Evolutionary conservation across 2,888 invertebrate genomes (phyloP).

Genomic region (Tanypteryx hageni): DNA sequence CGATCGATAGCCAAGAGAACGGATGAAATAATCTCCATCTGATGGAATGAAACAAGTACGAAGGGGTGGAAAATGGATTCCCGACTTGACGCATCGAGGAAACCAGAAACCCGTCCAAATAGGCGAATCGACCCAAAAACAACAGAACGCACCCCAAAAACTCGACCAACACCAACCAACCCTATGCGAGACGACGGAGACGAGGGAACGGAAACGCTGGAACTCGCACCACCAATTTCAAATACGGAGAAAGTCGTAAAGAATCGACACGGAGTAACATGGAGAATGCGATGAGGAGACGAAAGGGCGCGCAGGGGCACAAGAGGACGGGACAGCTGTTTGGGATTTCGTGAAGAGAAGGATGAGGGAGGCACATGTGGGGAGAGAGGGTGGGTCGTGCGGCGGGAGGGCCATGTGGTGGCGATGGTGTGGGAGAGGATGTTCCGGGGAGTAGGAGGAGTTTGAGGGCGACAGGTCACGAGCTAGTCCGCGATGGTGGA

Average conservation of each 20-base stretch:
- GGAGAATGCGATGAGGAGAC: neutral
- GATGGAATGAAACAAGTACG: too few species aligned
- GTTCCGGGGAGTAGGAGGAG: neutral
- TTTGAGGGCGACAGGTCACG: neutral
- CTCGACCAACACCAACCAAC: too few species aligned
- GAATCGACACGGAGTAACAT: constrained; percentile 2
- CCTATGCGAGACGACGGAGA: too few species aligned
- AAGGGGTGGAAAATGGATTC: too few species aligned
- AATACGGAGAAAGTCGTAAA: constrained; percentile 18
- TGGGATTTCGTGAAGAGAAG: neutral
- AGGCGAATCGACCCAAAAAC: too few species aligned
- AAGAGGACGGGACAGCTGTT: neutral
- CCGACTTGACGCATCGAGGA: too few species aligned
- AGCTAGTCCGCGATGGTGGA: neutral
- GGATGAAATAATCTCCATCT: too few species aligned
- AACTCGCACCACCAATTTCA: neutral
- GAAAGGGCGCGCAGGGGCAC: too few species aligned
- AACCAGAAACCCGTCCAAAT: too few species aligned
- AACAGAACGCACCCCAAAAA: too few species aligned
- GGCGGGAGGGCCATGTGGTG: neutral
- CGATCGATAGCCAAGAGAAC: too few species aligned
- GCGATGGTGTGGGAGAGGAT: neutral
- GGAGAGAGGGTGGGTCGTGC: neutral
- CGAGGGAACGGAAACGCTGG: neutral
- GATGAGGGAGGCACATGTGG: too few species aligned